Evolutionary conservation across 1,140 invertebrate species (phyloP).

Genomic region (Rhysida immarginata): DNA sequence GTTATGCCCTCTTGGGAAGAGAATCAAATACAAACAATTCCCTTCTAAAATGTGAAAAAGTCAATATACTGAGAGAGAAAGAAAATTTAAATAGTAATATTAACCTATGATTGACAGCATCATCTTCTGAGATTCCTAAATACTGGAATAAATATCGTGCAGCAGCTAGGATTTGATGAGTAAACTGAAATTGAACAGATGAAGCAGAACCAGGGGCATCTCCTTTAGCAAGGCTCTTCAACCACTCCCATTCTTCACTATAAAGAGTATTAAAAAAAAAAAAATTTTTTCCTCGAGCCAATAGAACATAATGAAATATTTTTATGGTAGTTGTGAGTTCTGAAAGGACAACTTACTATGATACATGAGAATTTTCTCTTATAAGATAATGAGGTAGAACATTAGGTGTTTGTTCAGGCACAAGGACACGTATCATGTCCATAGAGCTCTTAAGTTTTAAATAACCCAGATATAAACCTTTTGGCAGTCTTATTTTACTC

Average conservation of each 20-base stretch:
- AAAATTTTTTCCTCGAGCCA: too few species aligned
- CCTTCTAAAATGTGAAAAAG: too few species aligned
- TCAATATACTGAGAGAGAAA: too few species aligned
- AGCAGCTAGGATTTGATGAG: constrained; percentile 21
- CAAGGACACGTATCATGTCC: constrained; percentile 83
- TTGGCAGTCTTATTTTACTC: constrained; percentile 57
- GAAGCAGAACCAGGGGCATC: background rate
- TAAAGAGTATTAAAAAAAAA: constrained; percentile 24
- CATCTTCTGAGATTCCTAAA: constrained; percentile 17
- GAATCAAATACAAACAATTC: too few species aligned
- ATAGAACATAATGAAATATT: too few species aligned
- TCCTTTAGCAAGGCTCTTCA: constrained; percentile 26
- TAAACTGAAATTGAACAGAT: constrained; percentile 23
- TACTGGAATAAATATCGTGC: constrained; percentile 22
- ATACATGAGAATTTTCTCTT: constrained; percentile 86
- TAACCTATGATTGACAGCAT: constrained; percentile 14
- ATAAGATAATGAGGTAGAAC: constrained; percentile 83
- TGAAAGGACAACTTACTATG: constrained; percentile 59
- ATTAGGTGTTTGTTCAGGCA: constrained; percentile 76
- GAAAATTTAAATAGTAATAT: too few species aligned
- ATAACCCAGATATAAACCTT: constrained; percentile 85
- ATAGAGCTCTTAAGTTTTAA: constrained; percentile 89
- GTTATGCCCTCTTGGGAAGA: too few species aligned
- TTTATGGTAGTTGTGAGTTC: too few species aligned
- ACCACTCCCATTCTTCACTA: constrained; percentile 77